A percentile compares a stretch with the other conserved stretches of the same genome.
Conservation (phyloP, 2,888 invertebrate species). For the Stenchaetothrips biformis region DNA sequence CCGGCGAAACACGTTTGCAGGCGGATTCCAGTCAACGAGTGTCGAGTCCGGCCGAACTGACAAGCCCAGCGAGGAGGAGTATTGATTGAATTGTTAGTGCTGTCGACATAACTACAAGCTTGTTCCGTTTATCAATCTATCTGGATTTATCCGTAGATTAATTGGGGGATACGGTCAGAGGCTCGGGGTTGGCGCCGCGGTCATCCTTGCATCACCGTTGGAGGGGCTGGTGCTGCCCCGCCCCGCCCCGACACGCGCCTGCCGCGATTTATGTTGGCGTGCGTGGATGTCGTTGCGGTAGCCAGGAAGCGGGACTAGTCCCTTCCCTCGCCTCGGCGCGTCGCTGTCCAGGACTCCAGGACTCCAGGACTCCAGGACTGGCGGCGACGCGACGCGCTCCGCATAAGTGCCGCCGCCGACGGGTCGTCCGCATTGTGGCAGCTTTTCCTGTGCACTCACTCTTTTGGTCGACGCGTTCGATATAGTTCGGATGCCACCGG, state of each 20-base stretch:
- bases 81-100: no score
- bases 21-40: no score
- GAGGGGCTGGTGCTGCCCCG: not conserved
- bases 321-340: not conserved
- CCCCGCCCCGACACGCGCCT: not conserved
- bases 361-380: no score
- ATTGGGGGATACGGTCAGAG: not conserved
- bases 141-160: not conserved
- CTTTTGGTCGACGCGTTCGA: no score
- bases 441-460: no score
- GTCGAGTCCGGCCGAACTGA: no score
- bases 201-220: not conserved
- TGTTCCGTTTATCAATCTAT: not conserved
- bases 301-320: not conserved
- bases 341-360: not conserved
- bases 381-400: no score
- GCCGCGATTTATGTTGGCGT: slow-evolving; percentile 2
- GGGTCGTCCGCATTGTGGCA: no score
- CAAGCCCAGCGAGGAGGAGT: no score
- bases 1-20: no score
- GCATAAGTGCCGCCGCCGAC: no score
- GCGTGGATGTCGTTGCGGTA: slow-evolving; percentile 3
- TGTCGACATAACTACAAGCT: not conserved
- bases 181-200: not conserved
- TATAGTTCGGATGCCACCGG: no score